Conservation (phyloP, 92 coral and sea anemone genomes). For the Epizoanthus rinbou region DNA sequence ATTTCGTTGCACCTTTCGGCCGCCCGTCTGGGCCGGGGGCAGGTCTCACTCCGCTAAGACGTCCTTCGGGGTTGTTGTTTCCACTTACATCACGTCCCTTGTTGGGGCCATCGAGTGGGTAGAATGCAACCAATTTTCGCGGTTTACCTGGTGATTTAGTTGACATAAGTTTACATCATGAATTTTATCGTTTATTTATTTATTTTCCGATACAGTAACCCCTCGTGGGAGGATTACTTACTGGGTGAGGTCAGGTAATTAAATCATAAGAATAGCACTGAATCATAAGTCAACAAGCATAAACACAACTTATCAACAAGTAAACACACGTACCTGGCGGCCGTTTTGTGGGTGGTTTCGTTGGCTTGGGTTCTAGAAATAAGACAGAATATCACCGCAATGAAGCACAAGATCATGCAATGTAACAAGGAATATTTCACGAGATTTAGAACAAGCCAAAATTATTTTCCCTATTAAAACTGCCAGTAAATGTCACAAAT, state of each 20-base stretch:
- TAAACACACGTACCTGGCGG: constrained; percentile 33
- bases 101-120: constrained; percentile 26
- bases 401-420: neutral
- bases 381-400: neutral
- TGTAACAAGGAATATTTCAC: neutral
- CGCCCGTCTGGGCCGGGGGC: constrained; percentile 39
- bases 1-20: constrained; percentile 21
- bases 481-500: no score
- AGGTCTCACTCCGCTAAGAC: neutral
- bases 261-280: no score
- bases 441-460: no score
- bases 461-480: no score
- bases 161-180: neutral
- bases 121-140: constrained; percentile 27
- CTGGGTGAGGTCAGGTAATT: no score
- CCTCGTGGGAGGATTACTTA: no score
- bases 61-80: constrained; percentile 30
- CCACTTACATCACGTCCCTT: constrained; percentile 41
- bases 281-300: no score
- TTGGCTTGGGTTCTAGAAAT: constrained; percentile 36
- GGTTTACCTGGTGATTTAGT: constrained; percentile 21
- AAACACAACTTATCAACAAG: no score
- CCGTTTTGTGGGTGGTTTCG: constrained; percentile 38
- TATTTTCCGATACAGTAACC: neutral
- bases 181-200: neutral